phyloP scores from a whole-genome alignment of 2,888 invertebrate genomes.

The Mesoligia furuncula region DNA sequence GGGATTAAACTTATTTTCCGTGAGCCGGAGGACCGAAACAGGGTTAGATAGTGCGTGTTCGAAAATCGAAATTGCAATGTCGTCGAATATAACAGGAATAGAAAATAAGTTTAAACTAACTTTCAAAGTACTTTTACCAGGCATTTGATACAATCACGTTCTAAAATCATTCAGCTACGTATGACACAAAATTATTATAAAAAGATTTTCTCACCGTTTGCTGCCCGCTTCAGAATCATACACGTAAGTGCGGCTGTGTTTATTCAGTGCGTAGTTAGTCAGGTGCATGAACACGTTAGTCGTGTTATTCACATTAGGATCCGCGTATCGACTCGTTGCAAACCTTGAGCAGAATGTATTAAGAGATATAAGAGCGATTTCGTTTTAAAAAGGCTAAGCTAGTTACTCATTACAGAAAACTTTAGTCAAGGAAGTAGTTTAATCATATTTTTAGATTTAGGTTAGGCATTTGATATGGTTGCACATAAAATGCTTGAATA shows the following conservation, averaged over 20 bases:
- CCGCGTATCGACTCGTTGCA: constrained; percentile 96
- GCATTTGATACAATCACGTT: constrained; percentile 1
- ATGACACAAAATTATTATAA: not conserved
- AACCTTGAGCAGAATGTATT: constrained; percentile 89
- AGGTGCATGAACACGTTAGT: constrained; percentile 98
- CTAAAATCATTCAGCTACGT: not conserved
- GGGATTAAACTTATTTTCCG: not conserved
- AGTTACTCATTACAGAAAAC: not conserved
- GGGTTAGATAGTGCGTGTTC: not conserved
- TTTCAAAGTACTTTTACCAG: constrained; percentile 6
- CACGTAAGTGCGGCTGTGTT: constrained; percentile 96
- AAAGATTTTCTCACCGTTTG: constrained; percentile 91
- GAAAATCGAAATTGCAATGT: not conserved
- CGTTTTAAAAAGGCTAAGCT: not conserved
- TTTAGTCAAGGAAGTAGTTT: not conserved
- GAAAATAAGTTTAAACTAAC: not conserved
- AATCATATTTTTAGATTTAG: not conserved
- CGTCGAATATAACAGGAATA: not conserved
- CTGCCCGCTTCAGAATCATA: constrained; percentile 96
- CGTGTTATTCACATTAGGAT: constrained; percentile 95
- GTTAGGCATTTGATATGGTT: constrained; percentile 14
- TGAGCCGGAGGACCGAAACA: not conserved
- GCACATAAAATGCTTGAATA: not conserved
- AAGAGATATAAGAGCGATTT: not conserved
- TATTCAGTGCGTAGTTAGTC: constrained; percentile 98